phyloP scores from a whole-genome alignment of 2,797 vertebrate species.

The Xiphorhynchus erythropygius region DNA sequence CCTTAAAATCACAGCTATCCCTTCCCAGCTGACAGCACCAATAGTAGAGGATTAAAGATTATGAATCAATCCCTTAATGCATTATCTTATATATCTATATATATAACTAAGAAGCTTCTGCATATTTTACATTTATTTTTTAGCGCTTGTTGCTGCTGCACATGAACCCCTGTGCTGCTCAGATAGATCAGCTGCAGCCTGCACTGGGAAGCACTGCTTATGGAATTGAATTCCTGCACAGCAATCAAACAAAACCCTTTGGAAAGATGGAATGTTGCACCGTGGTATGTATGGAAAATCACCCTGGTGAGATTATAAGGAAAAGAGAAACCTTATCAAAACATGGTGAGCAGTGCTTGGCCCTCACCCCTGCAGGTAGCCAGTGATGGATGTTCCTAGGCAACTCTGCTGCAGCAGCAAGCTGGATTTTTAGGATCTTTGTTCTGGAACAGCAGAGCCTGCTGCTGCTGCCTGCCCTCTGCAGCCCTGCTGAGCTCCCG shows the following conservation, averaged over 20 bases:
- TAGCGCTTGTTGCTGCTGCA: slow-evolving; percentile 77
- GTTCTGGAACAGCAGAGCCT: background rate
- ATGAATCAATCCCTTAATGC: background rate
- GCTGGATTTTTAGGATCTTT: background rate
- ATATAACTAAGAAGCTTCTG: background rate
- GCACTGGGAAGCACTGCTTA: slow-evolving; percentile 25
- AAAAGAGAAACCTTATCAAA: background rate
- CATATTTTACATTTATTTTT: background rate
- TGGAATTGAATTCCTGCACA: slow-evolving; percentile 43
- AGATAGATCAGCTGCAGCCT: slow-evolving; percentile 70
- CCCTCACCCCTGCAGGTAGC: background rate
- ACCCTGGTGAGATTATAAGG: background rate
- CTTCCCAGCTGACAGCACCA: background rate
- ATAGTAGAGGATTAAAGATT: background rate
- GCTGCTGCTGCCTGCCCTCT: background rate
- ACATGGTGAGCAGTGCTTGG: background rate
- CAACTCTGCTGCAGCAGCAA: background rate
- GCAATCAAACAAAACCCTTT: slow-evolving; percentile 19
- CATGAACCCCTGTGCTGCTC: slow-evolving; percentile 43
- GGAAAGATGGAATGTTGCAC: slow-evolving; percentile 61
- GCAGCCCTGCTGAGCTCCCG: background rate
- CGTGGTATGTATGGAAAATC: slow-evolving; percentile 51
- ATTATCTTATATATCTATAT: background rate
- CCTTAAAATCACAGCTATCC: background rate
- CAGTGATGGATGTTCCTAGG: background rate